phyloP scores from a whole-genome alignment of 2,797 vertebrate genomes.

The Sebastes oblongus region DNA sequence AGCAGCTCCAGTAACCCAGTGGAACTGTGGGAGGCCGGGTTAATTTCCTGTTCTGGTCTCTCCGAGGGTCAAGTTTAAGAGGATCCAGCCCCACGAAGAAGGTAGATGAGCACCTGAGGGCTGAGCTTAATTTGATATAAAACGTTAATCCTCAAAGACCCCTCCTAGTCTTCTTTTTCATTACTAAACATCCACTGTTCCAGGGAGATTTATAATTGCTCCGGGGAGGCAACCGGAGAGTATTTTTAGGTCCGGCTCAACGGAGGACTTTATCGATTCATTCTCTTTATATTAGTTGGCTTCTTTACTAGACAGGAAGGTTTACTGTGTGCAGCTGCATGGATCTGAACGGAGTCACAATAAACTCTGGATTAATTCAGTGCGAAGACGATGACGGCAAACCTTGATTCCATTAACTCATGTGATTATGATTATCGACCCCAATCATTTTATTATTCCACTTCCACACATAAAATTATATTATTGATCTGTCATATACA shows the following conservation, averaged over 20 bases:
- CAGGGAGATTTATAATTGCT: constrained; percentile 53
- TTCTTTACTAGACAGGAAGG: neutral
- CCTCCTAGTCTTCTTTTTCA: constrained; percentile 49
- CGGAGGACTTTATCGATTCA: constrained; percentile 25
- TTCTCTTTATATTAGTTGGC: constrained; percentile 25
- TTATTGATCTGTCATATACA: neutral
- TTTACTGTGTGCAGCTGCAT: neutral
- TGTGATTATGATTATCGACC: neutral
- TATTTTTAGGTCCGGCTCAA: constrained; percentile 47
- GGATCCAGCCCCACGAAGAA: constrained; percentile 22
- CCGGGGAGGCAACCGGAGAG: constrained; percentile 20
- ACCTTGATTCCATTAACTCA: neutral
- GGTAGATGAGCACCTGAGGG: constrained; percentile 56
- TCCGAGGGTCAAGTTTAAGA: constrained; percentile 41
- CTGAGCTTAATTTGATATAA: constrained; percentile 55
- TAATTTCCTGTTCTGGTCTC: constrained; percentile 63
- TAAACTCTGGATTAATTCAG: neutral
- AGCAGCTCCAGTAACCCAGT: constrained; percentile 10
- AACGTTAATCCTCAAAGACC: constrained; percentile 54
- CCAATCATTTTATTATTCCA: neutral
- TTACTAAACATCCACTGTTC: constrained; percentile 42
- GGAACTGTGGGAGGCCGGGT: constrained; percentile 20
- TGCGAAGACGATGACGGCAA: neutral
- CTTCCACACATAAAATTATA: neutral
- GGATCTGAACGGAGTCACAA: neutral